Evolutionary conservation across 64 coral and sea anemone genomes (phyloP).

Genomic region (Acropora yongei): DNA sequence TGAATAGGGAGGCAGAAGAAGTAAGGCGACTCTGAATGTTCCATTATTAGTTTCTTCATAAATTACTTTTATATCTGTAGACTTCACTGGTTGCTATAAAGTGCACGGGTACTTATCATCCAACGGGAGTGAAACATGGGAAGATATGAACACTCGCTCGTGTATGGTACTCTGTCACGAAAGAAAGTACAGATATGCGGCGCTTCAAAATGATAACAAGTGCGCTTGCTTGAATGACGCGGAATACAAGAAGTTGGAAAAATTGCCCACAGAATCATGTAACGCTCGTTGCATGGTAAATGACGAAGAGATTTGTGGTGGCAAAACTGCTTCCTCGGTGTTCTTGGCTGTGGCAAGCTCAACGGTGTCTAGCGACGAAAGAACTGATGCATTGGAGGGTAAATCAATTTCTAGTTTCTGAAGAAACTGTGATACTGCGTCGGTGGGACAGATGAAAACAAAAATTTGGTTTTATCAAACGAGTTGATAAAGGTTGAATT

Average conservation of each 20-base stretch:
- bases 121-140: constrained; percentile 70
- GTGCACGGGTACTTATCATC: constrained; percentile 61
- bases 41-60: too few relatives aligned
- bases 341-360: constrained; percentile 53
- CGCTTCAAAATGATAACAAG: constrained; percentile 74
- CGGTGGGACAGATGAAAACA: too few relatives aligned
- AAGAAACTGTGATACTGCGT: too few relatives aligned
- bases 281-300: constrained; percentile 43
- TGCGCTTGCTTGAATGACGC: constrained; percentile 63
- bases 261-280: constrained; percentile 42
- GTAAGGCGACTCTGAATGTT: too few relatives aligned
- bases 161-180: constrained; percentile 84
- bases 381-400: constrained; percentile 33
- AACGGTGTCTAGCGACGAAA: constrained; percentile 51
- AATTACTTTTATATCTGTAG: constrained; percentile 7
- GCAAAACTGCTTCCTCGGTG: constrained; percentile 48
- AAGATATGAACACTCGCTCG: constrained; percentile 52
- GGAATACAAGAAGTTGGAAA: constrained; percentile 38
- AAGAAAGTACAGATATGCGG: constrained; percentile 41
- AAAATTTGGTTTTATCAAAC: too few relatives aligned
- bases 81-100: constrained; percentile 78
- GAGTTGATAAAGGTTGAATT: too few relatives aligned
- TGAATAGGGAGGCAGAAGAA: too few relatives aligned
- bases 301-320: constrained; percentile 68
- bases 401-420: not conserved